Evolutionary conservation across 2,113 vertebrate species (phyloP), one percentile per base, ranked within the genome.

Genomic region (Nesogale talazaci): DNA sequence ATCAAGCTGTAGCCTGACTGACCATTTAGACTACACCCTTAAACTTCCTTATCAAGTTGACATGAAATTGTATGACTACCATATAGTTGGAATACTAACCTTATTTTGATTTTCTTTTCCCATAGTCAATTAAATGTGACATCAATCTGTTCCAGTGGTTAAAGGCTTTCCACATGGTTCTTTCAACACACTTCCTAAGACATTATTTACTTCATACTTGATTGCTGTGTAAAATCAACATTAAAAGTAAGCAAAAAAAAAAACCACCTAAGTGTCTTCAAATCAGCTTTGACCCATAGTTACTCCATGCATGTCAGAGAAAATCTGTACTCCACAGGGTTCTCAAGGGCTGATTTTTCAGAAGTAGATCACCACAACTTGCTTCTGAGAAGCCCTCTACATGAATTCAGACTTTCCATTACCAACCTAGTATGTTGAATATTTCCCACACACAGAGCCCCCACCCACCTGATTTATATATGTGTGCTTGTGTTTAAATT

Each of bases 81-180:
- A 52, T 12, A 52, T 11, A 95, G 36, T 90, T 95, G 94, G 86
- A 96, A 94, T 79, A 92, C 52, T 93, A 88, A 42, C 90, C 46
- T 63, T 29, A 56, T 88, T 83, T 74, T 85, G 17, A 81, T 90
- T 89, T 81, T 77, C 81, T 80, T 80, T 95, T 90, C 91, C 75
- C 25, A 38, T 81, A 81, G 61, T 90, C 78, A 96, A 79, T 59
- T 63, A 85, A 83, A 92, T 6, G 2, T 12, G 61, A 81, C 63
- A 95, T 90, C 67, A 89, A 75, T 88, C 15, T 67, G 29, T 96
- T 96, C 88, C 0, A 81, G 90, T 83, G 31, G 75, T 85, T 92
- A 63, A 94, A 92, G n/a, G 16, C 3, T 89, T 20, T 63, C 74
- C 16, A 57, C 56, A 29, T n/a, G 40, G 40, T 16, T 81, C 56